Base-by-base conservation (phyloP, 2,113 vertebrate species). In the Seriola dumerili region DNA sequence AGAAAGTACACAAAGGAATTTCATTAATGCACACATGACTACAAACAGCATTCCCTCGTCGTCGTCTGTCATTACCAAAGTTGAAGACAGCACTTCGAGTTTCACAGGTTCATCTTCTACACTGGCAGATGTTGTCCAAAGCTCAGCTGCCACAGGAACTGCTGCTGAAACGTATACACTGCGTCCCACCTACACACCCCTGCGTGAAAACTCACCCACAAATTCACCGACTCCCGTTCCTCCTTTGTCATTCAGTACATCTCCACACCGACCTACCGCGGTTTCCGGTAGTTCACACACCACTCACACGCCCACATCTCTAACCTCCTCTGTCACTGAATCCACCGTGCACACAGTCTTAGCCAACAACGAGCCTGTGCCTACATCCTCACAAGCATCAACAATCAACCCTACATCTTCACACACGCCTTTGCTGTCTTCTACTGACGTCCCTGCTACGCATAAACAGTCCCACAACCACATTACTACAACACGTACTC, bases 371-470 rank as follows among this genome's bases (percentile, higher is more conserved):
- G 25, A 73, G 67, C 3, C 46, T 6, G 40, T 1, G 0, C 9
- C 79, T 40, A 4, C 36, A 5, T 21, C 40, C 19, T 42, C 72
- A 11, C 57, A 17, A 46, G 57, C 65, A 6, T 9, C 62, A 32
- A 77, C 79, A 14, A 14, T 68, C 19, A 52, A 8, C 36, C 21
- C 72, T 6, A 14, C 25, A 29, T 19, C 72, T 42, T n/a, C 46
- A 21, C 70, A 1, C 38, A 55, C 32, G 3, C 50, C 46, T 64
- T 42, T 40, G 3, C 68, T 12, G 0, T 44, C 82, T 4, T 65
- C 85, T 16, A 23, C 83, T 6, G 14, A n/a, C 2, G 25, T 14
- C 10, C 50, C 57, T 16, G 38, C 78, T 9, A 79, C 70, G 14
- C 17, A 13, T 19, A 40, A 76, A 67, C 73, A 69, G 25, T 1